Base-by-base conservation (phyloP, 1,140 invertebrate genomes). In the Thaumatotibia leucotreta region DNA sequence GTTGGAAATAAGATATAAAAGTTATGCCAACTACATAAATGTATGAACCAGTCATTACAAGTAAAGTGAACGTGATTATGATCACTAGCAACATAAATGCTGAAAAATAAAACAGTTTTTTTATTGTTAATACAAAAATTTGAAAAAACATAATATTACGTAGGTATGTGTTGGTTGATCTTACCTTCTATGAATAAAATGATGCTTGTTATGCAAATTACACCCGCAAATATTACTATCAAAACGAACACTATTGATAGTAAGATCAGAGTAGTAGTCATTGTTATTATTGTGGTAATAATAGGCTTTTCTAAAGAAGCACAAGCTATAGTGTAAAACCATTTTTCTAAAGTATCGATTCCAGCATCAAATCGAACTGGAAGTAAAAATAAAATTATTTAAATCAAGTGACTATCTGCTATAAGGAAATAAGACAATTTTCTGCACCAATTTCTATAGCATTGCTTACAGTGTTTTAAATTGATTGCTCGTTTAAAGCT, bases 131-230 rank as follows among this genome's bases (percentile, higher is more conserved):
- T n/a, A n/a, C n/a, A n/a, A n/a, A n/a, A n/a, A n/a, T n/a, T n/a
- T n/a, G n/a, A n/a, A n/a, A n/a, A n/a, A n/a, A n/a, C n/a, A n/a
- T n/a, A n/a, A n/a, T n/a, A n/a, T n/a, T n/a, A n/a, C n/a, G n/a
- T n/a, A 45, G 5, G 2, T 20, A 8, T 8, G 20, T 45, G 20
- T 20, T 45, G 20, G 39, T 45, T 20, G 17, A 35, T 50, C 52
- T 69, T 67, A 84, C 83, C 74, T 79, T 78, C 70, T 31, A 77
- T 29, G 64, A 83, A 39, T 31, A 77, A 61, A 39, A 82, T 72
- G 9, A 65, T 52, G 14, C 65, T n/a, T n/a, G 69, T 54, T 4
- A 77, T 11, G 65, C 68, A 50, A 22, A 73, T 14, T 23, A 76
- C 73, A 32, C 39, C 63, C 54, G 66, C 61, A 32, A 75, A 58